phyloP scores from a whole-genome alignment of 2,888 invertebrate species.

The Hyalella azteca region DNA sequence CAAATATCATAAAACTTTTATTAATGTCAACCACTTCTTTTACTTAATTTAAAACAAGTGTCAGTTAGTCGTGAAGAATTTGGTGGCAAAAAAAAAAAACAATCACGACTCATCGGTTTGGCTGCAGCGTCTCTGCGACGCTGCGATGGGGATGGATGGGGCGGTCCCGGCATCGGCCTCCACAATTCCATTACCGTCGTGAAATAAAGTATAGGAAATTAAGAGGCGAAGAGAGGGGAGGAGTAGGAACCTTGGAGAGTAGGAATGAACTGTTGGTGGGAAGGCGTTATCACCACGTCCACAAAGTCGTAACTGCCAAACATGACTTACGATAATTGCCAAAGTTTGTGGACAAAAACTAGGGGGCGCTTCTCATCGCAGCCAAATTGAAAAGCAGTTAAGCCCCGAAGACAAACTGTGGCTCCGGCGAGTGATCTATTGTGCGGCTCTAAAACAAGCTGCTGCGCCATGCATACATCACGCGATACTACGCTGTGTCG shows the following conservation, averaged over 20 bases:
- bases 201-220: constrained; percentile 5
- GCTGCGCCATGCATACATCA: too few relatives aligned
- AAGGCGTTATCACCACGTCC: constrained; percentile 28
- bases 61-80: too few relatives aligned
- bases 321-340: constrained; percentile 34
- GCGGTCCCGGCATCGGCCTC: neutral
- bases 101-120: too few relatives aligned
- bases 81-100: too few relatives aligned
- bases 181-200: constrained; percentile 25
- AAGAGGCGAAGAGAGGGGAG: too few relatives aligned
- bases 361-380: neutral
- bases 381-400: constrained; percentile 34
- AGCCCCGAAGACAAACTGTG: neutral
- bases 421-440: constrained; percentile 2
- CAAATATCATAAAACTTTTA: too few relatives aligned
- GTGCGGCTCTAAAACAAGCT: constrained; percentile 13
- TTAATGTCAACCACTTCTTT: too few relatives aligned
- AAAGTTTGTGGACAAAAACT: constrained; percentile 27
- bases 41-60: too few relatives aligned
- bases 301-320: constrained; percentile 33
- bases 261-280: constrained; percentile 6
- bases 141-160: neutral
- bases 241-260: too few relatives aligned
- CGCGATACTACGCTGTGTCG: too few relatives aligned
- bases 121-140: too few relatives aligned